Conservation (phyloP, 1,140 invertebrate genomes). For the Ylistrum balloti region DNA sequence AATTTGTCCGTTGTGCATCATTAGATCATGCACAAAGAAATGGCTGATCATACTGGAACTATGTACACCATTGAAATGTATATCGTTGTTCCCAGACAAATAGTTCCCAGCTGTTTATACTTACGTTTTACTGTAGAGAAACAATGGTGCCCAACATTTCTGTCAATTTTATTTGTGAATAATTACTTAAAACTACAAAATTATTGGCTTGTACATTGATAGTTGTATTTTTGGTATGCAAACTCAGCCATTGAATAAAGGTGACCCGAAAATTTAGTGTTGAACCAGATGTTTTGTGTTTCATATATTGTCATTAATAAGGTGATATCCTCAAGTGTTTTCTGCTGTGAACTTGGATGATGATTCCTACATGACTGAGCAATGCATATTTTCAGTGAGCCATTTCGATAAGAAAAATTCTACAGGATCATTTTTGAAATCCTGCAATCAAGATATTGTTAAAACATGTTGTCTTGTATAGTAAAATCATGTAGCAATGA, state of each 20-base stretch:
- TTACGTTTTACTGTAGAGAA: neutral
- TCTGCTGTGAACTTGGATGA: neutral
- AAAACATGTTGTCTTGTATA: too few species aligned
- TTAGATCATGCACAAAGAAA: neutral
- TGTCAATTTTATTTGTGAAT: neutral
- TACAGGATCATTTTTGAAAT: too few species aligned
- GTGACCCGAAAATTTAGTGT: neutral
- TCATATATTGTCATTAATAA: neutral
- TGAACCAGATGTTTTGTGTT: neutral
- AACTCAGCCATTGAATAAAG: neutral
- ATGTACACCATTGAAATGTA: conserved; percentile 18
- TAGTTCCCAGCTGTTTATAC: neutral
- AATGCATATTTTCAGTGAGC: neutral
- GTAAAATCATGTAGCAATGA: too few species aligned
- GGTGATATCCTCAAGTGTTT: neutral
- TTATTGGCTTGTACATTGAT: neutral
- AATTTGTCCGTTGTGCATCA: neutral
- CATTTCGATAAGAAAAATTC: neutral
- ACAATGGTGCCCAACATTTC: neutral
- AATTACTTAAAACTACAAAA: neutral
- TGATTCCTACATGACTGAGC: neutral
- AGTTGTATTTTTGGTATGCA: conserved; percentile 22
- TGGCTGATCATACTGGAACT: neutral
- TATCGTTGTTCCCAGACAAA: neutral
- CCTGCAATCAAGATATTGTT: too few species aligned